These are phyloP conservation scores for Anguilla rostrata DNA, from an alignment of 2,113 vertebrate genomes.

Conservation along the genomic window DNA sequence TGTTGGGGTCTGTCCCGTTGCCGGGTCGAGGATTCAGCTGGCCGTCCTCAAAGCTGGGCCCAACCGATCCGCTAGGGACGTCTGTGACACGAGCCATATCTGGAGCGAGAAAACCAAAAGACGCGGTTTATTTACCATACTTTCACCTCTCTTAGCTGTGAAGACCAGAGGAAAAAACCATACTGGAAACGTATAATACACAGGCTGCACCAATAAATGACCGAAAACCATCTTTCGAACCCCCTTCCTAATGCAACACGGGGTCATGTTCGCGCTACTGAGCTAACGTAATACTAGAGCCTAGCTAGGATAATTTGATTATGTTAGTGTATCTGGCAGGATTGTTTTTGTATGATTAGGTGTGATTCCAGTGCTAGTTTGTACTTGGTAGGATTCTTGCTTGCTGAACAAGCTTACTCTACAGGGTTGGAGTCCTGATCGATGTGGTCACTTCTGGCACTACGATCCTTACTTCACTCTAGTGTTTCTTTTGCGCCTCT, in stretches of 20 bases:
- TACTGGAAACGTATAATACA: background rate
- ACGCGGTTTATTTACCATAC: background rate
- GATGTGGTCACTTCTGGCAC: too few species aligned
- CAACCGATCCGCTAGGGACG: slow-evolving; percentile 11
- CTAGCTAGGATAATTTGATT: too few species aligned
- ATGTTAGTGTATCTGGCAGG: too few species aligned
- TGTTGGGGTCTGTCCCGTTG: slow-evolving; percentile 14
- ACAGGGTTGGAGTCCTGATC: too few species aligned
- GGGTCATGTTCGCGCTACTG: background rate
- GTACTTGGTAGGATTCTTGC: too few species aligned
- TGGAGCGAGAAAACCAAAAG: slow-evolving; percentile 25
- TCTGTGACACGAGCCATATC: slow-evolving; percentile 30
- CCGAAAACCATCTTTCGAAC: too few species aligned
- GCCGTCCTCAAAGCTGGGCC: slow-evolving; percentile 22
- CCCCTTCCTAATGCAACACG: background rate
- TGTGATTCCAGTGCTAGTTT: too few species aligned
- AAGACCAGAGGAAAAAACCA: background rate
- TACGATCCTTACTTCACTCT: too few species aligned
- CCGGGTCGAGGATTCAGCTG: background rate
- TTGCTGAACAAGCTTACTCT: too few species aligned
- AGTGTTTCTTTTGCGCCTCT: too few species aligned
- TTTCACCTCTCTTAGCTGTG: background rate
- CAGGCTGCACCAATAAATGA: background rate
- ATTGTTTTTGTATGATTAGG: too few species aligned
- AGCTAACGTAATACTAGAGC: background rate